Evolutionary conservation across 2,888 invertebrate species (phyloP), one percentile per base, ranked within the genome.

Genomic region (Cheilosia scutellata): DNA sequence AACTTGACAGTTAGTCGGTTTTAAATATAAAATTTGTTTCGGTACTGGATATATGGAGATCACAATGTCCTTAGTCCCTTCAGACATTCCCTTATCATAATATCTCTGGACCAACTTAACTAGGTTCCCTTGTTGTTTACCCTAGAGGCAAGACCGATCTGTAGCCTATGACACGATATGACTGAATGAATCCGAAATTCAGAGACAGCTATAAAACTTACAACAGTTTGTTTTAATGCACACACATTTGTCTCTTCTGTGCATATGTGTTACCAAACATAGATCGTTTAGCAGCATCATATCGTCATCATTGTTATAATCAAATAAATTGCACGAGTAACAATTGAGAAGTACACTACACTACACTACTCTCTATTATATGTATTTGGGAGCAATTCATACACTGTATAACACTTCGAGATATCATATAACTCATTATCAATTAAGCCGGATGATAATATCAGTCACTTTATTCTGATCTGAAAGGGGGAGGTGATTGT

Each of bases 401-500:
- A 62, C 78, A 71, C 63, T 75, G 75, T 75, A 72, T 72, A 65
- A 74, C 57, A 74, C 65, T 87, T 76, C 62, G 70, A 77, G 74
- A 76, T 74, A 87, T 72, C 79, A 74, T 57, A 77, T 72, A 78
- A 82, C 75, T 82, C 68, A 87, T 82, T 87, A 79, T 83, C 88
- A 87, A 88, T 87, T 87, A 87, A 87, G 87, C 84, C 84, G 83
- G 84, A 87, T 88, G 87, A 84, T 84, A 82, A 70, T 68, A 87
- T 77, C 78, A 76, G 60, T 55, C 68, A 63, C 44, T 51, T 77
- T 65, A 75, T 51, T 51, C 49, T 44, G 53, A 76, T 62, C 44
- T 83, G 33, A 27, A 47, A 68, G 13, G 55, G 82, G 72, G 76
- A 79, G 75, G 55, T 55, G 72, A 57, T 37, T 75, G 49, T 16